Conservation (phyloP, 2,888 invertebrate genomes). For the Leucophenga montana region DNA sequence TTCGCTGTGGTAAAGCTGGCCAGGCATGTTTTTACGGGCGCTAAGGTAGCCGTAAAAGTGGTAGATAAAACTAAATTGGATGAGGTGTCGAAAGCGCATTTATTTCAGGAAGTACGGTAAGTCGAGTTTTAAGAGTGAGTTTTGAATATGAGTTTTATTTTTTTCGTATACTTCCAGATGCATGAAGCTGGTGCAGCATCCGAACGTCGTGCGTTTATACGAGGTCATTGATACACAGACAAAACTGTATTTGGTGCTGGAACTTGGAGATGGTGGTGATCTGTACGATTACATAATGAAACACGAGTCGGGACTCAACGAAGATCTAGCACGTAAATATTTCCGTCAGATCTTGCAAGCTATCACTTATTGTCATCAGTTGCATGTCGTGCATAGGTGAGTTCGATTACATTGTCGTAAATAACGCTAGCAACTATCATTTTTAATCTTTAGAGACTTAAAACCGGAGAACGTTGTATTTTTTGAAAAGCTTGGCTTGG, state of each 20-base stretch:
- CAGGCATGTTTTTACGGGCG: constrained; percentile 98
- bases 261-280: constrained; percentile 98
- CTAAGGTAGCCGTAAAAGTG: constrained; percentile 97
- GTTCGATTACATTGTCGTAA: constrained; percentile 19
- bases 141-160: constrained; percentile 5
- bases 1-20: constrained; percentile 99
- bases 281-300: constrained; percentile 99
- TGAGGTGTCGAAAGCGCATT: constrained; percentile 94
- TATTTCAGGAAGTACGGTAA: constrained; percentile 91
- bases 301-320: constrained; percentile 90
- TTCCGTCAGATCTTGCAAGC: constrained; percentile 98
- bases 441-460: constrained; percentile 81
- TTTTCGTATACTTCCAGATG: constrained; percentile 76
- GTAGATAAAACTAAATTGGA: constrained; percentile 99
- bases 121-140: constrained; percentile 28
- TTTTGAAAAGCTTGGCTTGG: constrained; percentile 96
- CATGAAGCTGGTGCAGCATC: constrained; percentile 99
- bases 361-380: constrained; percentile 97
- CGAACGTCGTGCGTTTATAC: constrained; percentile 97
- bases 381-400: constrained; percentile 78
- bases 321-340: constrained; percentile 89
- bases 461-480: constrained; percentile 99
- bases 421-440: neutral
- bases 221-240: constrained; percentile 99
- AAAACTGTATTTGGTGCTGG: constrained; percentile 95